Evolutionary conservation across 2,797 vertebrate genomes (phyloP), one percentile per base, ranked within the genome.

Genomic region (Galagoides demidoff): DNA sequence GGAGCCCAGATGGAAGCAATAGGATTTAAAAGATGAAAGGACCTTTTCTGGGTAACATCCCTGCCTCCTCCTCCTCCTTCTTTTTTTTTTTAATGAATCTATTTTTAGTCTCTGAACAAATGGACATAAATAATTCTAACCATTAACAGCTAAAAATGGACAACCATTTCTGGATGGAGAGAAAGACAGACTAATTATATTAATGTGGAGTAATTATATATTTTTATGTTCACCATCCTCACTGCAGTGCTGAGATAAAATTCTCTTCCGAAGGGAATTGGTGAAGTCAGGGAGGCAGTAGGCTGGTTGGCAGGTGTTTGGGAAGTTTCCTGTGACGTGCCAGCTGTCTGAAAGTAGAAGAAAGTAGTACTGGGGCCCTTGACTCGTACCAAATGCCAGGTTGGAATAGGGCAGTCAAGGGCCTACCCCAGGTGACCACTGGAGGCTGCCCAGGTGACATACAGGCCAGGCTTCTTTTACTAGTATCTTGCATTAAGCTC

Each of bases 141-240:
- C 92, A 97, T 97, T 97, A 97, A 94, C 81, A 86, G 96, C 95
- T 97, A 97, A 97, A 97, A 97, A 97, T 97, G 96, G 96, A 94
- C 96, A 96, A 95, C 92, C 94, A 93, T 97, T 97, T 97, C 87
- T 96, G 97, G 89, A 96, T 89, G 89, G 96, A 92, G 92, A 96
- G 93, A 97, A 95, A 97, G 97, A 95, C 45, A 89, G 91, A 94
- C 96, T 98, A 97, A 97, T 97, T 97, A 96, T 95, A 97, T 98
- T 97, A 98, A 97, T 97, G 94, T 95, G 90, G 96, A 97, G 89
- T 97, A 97, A 98, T 98, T 97, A 97, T 93, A 94, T 93, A 73
- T 96, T 96, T 97, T 97, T 97, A 95, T 96, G 90, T 95, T 96
- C 93, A 45, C 10, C 83, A 74, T 90, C 86, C 61, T 95, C 91